Percentiles rank a stretch among this genome's conserved stretches.
Evolutionary conservation across 2,797 vertebrate species (phyloP).

Genomic region (Falco cherrug): DNA sequence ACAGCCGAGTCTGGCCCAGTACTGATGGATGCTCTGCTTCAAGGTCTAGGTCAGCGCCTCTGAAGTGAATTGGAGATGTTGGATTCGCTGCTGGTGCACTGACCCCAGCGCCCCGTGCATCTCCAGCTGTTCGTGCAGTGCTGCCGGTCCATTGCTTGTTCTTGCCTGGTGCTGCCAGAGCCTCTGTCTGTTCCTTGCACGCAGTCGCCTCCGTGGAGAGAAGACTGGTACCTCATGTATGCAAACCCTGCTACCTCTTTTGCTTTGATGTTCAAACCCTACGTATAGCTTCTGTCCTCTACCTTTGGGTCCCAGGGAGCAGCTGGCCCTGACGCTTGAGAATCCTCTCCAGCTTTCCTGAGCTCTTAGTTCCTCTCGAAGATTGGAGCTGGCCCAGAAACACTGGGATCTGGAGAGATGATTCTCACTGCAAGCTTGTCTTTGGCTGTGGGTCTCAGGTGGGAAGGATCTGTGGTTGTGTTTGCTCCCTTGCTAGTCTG

Average conservation of each 20-base stretch:
- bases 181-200: not conserved
- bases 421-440: not conserved
- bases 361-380: not conserved
- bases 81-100: not conserved
- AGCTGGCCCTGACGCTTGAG: accelerated
- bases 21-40: not conserved
- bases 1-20: too few relatives aligned
- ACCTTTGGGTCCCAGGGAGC: not conserved
- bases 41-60: not conserved
- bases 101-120: accelerated
- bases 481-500: not conserved
- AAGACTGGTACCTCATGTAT: not conserved
- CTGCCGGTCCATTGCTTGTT: not conserved
- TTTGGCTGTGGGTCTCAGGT: not conserved
- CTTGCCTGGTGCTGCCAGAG: not conserved
- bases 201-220: not conserved
- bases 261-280: not conserved
- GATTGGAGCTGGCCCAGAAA: not conserved
- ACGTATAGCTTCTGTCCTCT: accelerated
- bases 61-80: not conserved
- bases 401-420: not conserved
- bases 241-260: accelerated
- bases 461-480: not conserved
- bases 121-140: not conserved
- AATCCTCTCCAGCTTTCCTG: not conserved